Base-by-base conservation (phyloP, 2,113 vertebrate species). In the Malurus cyaneus region DNA sequence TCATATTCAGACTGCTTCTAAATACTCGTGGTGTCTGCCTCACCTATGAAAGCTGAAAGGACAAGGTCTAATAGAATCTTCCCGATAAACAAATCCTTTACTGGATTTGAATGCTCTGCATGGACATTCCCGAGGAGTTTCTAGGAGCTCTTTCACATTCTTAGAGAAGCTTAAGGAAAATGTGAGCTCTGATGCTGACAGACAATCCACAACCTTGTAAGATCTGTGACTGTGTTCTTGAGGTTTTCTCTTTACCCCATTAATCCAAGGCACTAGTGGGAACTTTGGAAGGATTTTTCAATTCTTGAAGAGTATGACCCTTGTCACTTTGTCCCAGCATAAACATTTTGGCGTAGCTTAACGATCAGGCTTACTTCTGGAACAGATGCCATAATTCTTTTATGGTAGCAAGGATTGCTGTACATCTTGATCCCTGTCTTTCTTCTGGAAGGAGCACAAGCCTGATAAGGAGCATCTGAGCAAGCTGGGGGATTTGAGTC, bases 91-190 rank as follows among this genome's bases (percentile, higher is more conserved):
- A 72, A 28, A 6, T 13, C 6, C 53, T 52, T 69, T 53, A 19
- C 4, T 6, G n/a, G n/a, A n/a, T n/a, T n/a, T n/a, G 29, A n/a
- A 9, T 2, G 12, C 29, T 28, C 44, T 60, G 50, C 16, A 18
- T 0, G 18, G n/a, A 29, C 14, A 5, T 23, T 44, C 78, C 44
- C 1, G 0, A 8, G 0, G 5, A 25, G 26, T 21, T 94, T 56
- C 23, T 18, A 31, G 36, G 17, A 82, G 47, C 5, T 81, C 42
- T 78, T 49, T 24, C 53, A 54, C 21, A 12, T 34, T 78, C 18
- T 57, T 18, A 14, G 52, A 66, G 18, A 8, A 52, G 18, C 36
- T 69, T 56, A 57, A 69, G 65, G 59, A 34, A 80, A 42, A 57
- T 0, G 2, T 0, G 4, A 62, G n/a, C 26, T 66, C 36, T 71